These are phyloP conservation scores for Drosophila sp. DNA, from an alignment of 1,140 invertebrate species.

Conservation along the genomic window DNA sequence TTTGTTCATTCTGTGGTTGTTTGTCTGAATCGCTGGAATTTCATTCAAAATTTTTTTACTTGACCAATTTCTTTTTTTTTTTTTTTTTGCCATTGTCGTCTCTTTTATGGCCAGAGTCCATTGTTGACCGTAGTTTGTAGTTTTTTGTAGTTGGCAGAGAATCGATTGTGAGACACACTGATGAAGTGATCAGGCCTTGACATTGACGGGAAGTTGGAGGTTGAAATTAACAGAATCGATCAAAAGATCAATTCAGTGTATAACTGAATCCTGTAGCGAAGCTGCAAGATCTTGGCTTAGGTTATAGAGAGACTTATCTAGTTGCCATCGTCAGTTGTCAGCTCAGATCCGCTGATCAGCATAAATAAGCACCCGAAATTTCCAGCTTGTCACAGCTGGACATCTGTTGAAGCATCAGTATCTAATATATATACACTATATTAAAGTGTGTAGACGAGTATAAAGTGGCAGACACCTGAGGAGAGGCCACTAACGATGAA, in stretches of 20 bases:
- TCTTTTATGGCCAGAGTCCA: slow-evolving; percentile 34
- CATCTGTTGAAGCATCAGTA: slow-evolving; percentile 52
- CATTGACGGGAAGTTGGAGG: slow-evolving; percentile 47
- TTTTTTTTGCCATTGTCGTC: slow-evolving; percentile 46
- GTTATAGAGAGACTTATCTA: background rate
- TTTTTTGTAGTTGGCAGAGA: slow-evolving; percentile 1
- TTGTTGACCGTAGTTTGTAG: slow-evolving; percentile 50
- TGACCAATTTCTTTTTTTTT: slow-evolving; percentile 77
- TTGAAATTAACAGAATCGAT: background rate
- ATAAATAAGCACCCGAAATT: slow-evolving; percentile 50
- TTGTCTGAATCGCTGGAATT: slow-evolving; percentile 65
- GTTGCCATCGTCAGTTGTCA: background rate
- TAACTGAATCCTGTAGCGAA: too few relatives aligned
- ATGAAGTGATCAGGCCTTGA: slow-evolving; percentile 81
- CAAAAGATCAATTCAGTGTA: background rate
- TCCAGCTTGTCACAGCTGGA: slow-evolving; percentile 72
- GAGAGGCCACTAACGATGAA: slow-evolving; percentile 33
- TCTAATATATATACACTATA: slow-evolving; percentile 33
- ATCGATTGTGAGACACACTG: slow-evolving; percentile 9
- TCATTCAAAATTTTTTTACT: slow-evolving; percentile 73
- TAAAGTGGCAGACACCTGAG: slow-evolving; percentile 63
- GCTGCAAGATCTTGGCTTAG: too few relatives aligned
- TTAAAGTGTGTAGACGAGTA: slow-evolving; percentile 14
- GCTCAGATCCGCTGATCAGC: slow-evolving; percentile 26
- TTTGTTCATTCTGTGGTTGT: slow-evolving; percentile 21